These are phyloP conservation scores for Eulemur rufifrons DNA, from an alignment of 2,113 vertebrate genomes.

Conservation along the genomic window DNA sequence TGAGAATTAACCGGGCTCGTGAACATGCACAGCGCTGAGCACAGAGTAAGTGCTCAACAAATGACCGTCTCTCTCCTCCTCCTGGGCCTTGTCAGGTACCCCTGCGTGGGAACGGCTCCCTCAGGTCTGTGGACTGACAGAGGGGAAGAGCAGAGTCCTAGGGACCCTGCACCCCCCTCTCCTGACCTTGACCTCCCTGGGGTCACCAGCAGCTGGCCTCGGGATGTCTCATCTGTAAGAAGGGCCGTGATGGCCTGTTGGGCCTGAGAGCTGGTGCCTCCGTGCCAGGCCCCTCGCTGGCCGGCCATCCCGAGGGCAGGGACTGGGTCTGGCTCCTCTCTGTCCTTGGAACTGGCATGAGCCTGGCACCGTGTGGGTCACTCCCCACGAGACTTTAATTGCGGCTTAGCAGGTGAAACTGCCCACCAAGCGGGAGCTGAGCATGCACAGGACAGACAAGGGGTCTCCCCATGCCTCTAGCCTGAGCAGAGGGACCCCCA, in stretches of 20 bases:
- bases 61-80: not conserved
- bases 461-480: not conserved
- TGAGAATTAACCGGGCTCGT: not conserved
- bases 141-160: not conserved
- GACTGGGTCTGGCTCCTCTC: not conserved
- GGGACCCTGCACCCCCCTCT: not conserved
- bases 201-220: not conserved
- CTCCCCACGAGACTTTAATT: not conserved
- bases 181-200: not conserved
- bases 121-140: not conserved
- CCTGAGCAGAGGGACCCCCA: not conserved
- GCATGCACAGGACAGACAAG: fast-evolving
- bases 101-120: not conserved
- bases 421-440: not conserved
- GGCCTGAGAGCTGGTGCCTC: not conserved
- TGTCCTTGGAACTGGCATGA: not conserved
- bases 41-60: not conserved
- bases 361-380: not conserved
- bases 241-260: fast-evolving
- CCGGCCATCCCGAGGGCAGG: not conserved
- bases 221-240: not conserved
- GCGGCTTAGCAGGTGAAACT: not conserved
- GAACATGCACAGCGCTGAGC: fast-evolving
- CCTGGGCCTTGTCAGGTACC: not conserved
- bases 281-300: not conserved